A percentile compares a stretch with the other conserved stretches of the same genome.
Evolutionary conservation across 2,888 invertebrate species (phyloP).

Genomic region (Pristionchus entomophagus): DNA sequence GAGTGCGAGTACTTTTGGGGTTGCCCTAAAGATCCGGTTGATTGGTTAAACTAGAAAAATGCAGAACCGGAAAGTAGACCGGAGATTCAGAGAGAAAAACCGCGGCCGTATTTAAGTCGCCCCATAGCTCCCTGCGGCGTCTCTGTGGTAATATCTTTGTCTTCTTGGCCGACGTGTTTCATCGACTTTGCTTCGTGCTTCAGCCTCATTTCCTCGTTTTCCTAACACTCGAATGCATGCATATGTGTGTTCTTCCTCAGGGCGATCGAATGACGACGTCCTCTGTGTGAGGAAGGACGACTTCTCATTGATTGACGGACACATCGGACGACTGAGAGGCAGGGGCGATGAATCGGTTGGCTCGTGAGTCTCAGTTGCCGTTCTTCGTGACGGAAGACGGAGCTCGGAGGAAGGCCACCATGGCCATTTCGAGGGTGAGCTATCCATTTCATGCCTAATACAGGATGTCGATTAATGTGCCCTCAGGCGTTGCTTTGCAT

Average conservation of each 20-base stretch:
- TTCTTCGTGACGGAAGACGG: conserved; percentile 32
- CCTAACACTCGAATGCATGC: background rate
- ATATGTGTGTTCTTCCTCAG: background rate
- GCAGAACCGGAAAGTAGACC: background rate
- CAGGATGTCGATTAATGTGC: too few species aligned
- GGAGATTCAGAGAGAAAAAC: too few species aligned
- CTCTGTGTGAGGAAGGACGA: conserved; percentile 11
- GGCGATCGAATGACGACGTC: background rate
- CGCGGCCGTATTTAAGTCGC: too few species aligned
- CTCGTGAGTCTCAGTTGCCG: conserved; percentile 2
- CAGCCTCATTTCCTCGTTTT: background rate
- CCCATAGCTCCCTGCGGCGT: background rate
- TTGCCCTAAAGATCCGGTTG: background rate
- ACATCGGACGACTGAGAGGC: too few species aligned
- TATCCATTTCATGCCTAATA: too few species aligned
- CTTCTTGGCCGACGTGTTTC: background rate
- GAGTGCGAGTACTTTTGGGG: background rate
- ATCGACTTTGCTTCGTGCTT: background rate
- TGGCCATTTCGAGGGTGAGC: background rate
- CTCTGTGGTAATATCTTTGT: background rate
- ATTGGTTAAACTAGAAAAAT: background rate
- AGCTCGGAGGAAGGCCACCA: background rate
- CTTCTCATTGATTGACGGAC: too few species aligned
- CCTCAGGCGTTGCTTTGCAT: too few species aligned
- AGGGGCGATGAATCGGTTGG: background rate